Percentiles rank a stretch among this genome's conserved stretches.
Evolutionary conservation across 2,797 vertebrate genomes (phyloP).

Genomic region (Halcyon chelicuti): DNA sequence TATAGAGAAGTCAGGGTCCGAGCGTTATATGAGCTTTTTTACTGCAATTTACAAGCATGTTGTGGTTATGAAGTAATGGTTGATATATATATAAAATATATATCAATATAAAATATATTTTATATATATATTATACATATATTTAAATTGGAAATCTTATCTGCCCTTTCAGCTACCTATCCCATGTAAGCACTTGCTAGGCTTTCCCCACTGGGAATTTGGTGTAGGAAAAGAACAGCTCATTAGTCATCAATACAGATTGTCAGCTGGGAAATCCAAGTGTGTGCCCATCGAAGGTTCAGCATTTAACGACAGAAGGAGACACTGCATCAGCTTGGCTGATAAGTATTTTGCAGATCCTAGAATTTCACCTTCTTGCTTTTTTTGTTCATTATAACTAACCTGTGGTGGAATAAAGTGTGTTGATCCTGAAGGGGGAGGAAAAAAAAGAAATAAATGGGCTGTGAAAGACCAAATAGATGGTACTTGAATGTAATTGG

Average conservation of each 20-base stretch:
- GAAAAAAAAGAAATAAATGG: background rate
- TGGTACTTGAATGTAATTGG: background rate
- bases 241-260: background rate
- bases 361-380: background rate
- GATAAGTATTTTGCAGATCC: rapidly evolving
- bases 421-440: background rate
- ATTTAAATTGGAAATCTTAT: background rate
- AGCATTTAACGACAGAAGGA: background rate
- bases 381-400: background rate
- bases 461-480: background rate
- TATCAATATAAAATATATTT: too few relatives aligned
- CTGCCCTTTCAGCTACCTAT: background rate
- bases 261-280: background rate
- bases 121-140: too few relatives aligned
- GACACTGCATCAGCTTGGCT: background rate
- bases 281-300: background rate
- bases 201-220: background rate
- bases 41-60: background rate
- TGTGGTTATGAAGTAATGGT: background rate
- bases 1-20: background rate
- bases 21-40: background rate
- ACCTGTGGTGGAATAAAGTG: background rate
- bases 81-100: background rate
- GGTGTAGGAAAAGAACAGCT: background rate
- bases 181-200: background rate